Conservation (phyloP, 2,113 vertebrate genomes). For the Alethe diademata region DNA sequence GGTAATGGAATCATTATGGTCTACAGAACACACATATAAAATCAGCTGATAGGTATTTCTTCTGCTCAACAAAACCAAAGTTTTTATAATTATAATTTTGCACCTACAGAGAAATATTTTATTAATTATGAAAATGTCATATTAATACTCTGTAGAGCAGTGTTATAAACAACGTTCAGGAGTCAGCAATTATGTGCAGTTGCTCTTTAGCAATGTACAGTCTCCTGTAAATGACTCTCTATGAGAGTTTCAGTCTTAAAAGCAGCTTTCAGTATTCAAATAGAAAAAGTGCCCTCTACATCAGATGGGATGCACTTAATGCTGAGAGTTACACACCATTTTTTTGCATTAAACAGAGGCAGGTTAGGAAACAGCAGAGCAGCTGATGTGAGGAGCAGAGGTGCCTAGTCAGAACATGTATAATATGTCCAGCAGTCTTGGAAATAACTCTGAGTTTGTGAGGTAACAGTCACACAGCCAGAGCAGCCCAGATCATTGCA, state of each 20-base stretch:
- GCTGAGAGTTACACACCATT: not conserved
- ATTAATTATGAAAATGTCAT: not conserved
- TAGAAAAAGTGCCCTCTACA: not conserved
- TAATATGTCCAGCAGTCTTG: not conserved
- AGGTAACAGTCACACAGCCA: not conserved
- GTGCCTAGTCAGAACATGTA: fast-evolving
- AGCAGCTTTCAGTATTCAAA: not conserved
- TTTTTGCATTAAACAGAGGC: not conserved
- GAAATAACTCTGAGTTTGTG: not conserved
- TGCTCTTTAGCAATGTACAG: not conserved
- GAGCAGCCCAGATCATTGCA: not conserved
- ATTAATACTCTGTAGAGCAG: not conserved
- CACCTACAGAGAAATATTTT: not conserved
- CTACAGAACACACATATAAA: not conserved
- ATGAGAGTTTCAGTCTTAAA: not conserved
- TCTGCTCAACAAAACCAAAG: not conserved
- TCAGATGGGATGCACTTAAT: not conserved
- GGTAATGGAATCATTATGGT: not conserved
- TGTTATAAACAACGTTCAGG: not conserved
- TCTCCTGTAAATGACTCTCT: not conserved
- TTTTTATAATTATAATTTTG: not conserved
- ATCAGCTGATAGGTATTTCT: not conserved
- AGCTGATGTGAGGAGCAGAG: not conserved
- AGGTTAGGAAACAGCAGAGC: not conserved
- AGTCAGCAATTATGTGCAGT: not conserved